Evolutionary conservation across 2,888 invertebrate species (phyloP).

Genomic region (Steinernema scapterisci): DNA sequence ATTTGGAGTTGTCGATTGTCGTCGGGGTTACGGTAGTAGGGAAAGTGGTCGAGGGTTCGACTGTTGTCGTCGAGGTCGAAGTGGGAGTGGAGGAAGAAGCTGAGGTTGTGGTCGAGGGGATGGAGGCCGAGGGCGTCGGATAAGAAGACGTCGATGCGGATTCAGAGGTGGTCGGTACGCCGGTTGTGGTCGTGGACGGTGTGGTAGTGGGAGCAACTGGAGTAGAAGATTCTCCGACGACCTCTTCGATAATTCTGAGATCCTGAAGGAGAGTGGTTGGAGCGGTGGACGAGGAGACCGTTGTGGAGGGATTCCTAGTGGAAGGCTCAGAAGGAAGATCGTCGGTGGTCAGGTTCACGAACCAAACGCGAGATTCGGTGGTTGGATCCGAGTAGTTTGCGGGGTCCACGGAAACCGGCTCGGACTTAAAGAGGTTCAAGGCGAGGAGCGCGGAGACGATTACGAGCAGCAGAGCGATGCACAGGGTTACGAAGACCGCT

Average conservation of each 20-base stretch:
- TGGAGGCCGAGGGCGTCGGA: not conserved
- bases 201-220: not conserved
- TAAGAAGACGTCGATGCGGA: not conserved
- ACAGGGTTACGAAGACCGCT: conserved; percentile 8
- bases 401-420: not conserved
- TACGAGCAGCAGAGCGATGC: not conserved
- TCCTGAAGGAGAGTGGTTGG: conserved; percentile 2
- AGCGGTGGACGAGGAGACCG: not conserved
- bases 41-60: not conserved
- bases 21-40: not conserved
- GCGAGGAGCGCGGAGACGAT: conserved; percentile 14
- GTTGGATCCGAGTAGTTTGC: not conserved
- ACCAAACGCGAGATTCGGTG: not conserved
- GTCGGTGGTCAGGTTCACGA: not conserved
- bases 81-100: not conserved
- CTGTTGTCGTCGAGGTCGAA: conserved; percentile 29
- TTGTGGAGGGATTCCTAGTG: not conserved
- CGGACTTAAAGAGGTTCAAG: not conserved
- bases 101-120: not conserved
- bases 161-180: not conserved
- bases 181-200: not conserved
- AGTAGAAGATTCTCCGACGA: not conserved
- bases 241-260: not conserved
- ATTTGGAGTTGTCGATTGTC: not conserved
- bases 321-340: not conserved